These are phyloP conservation scores for Vanessa cardui DNA, from an alignment of 2,888 invertebrate species.

Conservation along the genomic window DNA sequence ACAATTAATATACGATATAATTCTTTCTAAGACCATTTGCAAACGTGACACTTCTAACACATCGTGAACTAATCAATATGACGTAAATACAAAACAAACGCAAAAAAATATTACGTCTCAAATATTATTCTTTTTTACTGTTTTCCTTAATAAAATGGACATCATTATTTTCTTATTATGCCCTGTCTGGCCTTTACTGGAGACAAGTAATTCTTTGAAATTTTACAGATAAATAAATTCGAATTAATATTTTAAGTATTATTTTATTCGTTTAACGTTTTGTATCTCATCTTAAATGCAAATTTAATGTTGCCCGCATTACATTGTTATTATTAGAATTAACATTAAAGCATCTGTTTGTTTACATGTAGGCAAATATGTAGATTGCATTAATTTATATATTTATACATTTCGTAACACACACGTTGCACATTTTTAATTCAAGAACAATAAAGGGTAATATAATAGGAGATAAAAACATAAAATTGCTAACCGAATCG, in stretches of 20 bases:
- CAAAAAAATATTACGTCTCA: no score
- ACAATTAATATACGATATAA: no score
- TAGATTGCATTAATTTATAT: neutral
- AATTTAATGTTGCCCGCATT: neutral
- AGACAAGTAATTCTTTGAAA: no score
- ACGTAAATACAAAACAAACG: no score
- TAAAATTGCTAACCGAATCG: constrained; percentile 49
- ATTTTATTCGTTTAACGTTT: neutral
- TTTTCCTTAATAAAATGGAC: no score
- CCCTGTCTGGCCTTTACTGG: no score
- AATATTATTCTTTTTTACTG: no score
- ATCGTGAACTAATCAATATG: no score
- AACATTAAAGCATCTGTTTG: neutral
- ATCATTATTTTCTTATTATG: no score
- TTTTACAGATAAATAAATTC: neutral
- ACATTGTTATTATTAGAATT: neutral
- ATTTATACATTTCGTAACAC: neutral
- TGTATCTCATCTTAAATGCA: neutral
- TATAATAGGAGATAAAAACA: constrained; percentile 16
- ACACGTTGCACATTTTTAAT: constrained; percentile 1
- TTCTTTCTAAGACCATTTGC: no score
- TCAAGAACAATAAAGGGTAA: neutral
- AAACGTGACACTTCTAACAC: no score
- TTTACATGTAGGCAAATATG: neutral
- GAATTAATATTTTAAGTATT: neutral